Evolutionary conservation across 2,797 vertebrate genomes (phyloP), one percentile per base, ranked within the genome.

Genomic region (Oreochromis mossambicus): DNA sequence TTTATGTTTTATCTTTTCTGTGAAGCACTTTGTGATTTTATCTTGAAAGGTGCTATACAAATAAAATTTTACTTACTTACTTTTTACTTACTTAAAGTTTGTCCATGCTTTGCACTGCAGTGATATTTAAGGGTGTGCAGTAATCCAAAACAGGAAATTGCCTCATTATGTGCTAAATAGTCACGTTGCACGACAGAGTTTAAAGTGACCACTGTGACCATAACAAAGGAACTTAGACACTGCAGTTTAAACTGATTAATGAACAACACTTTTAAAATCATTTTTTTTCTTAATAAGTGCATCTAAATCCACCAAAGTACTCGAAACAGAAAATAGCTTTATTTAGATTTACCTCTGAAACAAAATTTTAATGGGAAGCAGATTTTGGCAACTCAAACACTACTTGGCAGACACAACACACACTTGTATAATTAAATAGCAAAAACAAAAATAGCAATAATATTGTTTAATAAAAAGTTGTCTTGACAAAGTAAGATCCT

Each of bases 121-220:
- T 43, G 2, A 81, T 61, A 89, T 88, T 80, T 76, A 32, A 91
- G 91, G 91, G 94, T 91, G 90, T 86, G 50, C 48, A 19, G 83
- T 56, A 63, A 84, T 77, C 68, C 77, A 78, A 41, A 8, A 83
- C 84, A 92, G 90, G 94, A 94, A 91, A 29, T 92, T 94, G 82
- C 78, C 19, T 92, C 87, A 93, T 79, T 3, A 0, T 29, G 15
- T 83, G 61, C 76, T 43, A 66, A 77, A 36, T 41, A 24, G 38
- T 55, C 3, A 2, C 3, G 17, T 83, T 88, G 79, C 58, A 83
- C 5, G 4, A 83, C 9, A 11, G 66, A 2, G 73, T 54, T 54
- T 54, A 24, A 54, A 24, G n/a, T 2, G 2, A 11, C 5, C 55
- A 19, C n/a, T 75, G 34, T 50, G 24, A 8, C 38, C 38, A 50